Evolutionary conservation across 2,888 invertebrate species (phyloP).

Genomic region (Spisula solida): DNA sequence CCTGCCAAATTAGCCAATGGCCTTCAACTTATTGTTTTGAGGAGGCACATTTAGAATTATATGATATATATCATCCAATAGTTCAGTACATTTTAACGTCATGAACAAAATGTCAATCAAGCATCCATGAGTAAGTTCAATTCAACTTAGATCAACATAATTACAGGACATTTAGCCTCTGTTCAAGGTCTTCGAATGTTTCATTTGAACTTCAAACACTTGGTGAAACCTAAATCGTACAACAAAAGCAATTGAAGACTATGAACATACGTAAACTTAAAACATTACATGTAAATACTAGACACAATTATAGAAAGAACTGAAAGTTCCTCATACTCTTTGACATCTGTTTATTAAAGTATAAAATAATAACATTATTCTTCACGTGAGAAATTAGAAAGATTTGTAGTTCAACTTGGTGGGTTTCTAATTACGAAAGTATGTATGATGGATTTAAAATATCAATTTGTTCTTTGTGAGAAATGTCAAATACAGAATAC

Average conservation of each 20-base stretch:
- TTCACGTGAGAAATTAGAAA: neutral
- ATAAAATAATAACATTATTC: neutral
- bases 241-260: neutral
- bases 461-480: neutral
- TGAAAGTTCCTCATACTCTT: neutral
- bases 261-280: neutral
- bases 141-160: too few species aligned
- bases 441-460: neutral
- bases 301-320: neutral
- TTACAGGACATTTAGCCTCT: too few species aligned
- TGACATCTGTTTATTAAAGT: neutral
- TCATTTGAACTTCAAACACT: neutral
- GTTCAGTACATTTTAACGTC: too few species aligned
- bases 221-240: neutral
- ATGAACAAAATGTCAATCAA: too few species aligned
- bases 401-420: neutral
- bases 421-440: neutral
- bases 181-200: too few species aligned
- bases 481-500: neutral
- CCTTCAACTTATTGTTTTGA: too few species aligned
- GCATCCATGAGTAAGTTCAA: too few species aligned
- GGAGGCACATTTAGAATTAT: too few species aligned
- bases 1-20: too few species aligned
- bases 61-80: too few species aligned
- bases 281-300: neutral